Conservation (phyloP, 2,113 vertebrate genomes). For the Dromiciops gliroides region DNA sequence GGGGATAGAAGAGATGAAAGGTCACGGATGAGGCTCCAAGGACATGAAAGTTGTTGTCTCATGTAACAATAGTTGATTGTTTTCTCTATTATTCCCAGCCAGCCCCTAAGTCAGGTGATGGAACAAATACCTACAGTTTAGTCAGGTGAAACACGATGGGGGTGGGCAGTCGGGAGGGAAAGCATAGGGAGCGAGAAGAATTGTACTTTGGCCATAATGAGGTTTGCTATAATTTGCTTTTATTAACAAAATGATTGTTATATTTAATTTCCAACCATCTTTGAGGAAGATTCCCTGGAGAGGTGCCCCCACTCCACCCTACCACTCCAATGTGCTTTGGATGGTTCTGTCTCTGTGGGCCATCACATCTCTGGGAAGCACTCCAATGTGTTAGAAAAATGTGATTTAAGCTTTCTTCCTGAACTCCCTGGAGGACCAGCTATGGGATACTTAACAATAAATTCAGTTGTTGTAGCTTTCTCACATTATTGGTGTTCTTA, state of each 20-base stretch:
- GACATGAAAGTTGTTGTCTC: conserved; percentile 90
- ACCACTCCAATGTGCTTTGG: conserved; percentile 78
- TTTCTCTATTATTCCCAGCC: conserved; percentile 85
- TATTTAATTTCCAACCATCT: conserved; percentile 80
- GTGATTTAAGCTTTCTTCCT: conserved; percentile 87
- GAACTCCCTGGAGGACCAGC: conserved; percentile 82
- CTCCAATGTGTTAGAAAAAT: conserved; percentile 84
- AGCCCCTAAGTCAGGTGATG: conserved; percentile 83
- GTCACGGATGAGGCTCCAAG: conserved; percentile 92
- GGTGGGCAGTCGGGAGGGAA: conserved; percentile 43
- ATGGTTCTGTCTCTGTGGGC: conserved; percentile 81
- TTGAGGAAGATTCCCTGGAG: conserved; percentile 76
- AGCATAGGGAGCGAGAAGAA: conserved; percentile 77
- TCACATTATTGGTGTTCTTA: conserved; percentile 82
- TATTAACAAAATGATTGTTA: conserved; percentile 79
- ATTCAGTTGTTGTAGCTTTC: conserved; percentile 84
- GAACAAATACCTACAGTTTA: conserved; percentile 88
- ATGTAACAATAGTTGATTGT: conserved; percentile 90
- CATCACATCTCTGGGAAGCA: conserved; percentile 85
- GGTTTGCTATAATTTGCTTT: conserved; percentile 74
- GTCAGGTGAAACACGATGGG: conserved; percentile 83
- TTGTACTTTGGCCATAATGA: conserved; percentile 74
- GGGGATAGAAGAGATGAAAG: conserved; percentile 91
- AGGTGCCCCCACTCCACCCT: conserved; percentile 60
- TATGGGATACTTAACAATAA: conserved; percentile 85